Evolutionary conservation across 2,113 vertebrate genomes (phyloP), one percentile per base, ranked within the genome.

Genomic region (Rhea pennata): DNA sequence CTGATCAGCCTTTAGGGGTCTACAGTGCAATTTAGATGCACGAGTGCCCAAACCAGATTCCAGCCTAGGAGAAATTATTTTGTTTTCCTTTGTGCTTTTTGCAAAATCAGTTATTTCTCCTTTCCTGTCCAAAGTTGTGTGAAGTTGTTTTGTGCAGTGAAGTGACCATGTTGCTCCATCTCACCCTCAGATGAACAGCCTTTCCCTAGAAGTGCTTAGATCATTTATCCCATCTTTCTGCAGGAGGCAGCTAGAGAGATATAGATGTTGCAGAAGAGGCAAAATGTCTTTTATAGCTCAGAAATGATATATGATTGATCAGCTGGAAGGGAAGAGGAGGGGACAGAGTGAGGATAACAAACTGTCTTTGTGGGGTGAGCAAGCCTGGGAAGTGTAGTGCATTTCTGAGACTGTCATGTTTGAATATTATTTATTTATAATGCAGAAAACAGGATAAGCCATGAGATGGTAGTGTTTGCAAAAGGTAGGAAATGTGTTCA

Each of bases 181-280:
- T 58, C 58, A 82, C 9, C 24, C 56, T 33, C 56, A 10, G 31
- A 33, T 29, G 56, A 59, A 59, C 29, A 33, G 56, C 56, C 31
- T 59, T 33, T 31, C 56, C 5, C 29, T 53, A 66, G 48, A 61
- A 90, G 31, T 0, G 0, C 33, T 64, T 44, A 31, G 17, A 8
- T 54, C 3, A 8, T 56, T 87, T 50, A 48, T 13, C 24, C 16
- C n/a, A 61, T 44, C 44, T 11, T 14, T 85, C n/a, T 4, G 8
- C 29, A 59, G 33, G 44, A 89, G 29, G 23, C 42, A 40, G 3
- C 36, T 58, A 6, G 20, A 20, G 39, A 84, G 66, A 72, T 3
- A 11, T 46, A 17, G 26, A 42, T 79, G 70, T 33, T 33, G 78
- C 14, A n/a, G 26, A 82, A 67, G 20, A 33, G 21, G 29, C 5